A percentile compares a stretch with the other conserved stretches of the same genome.
phyloP scores from a whole-genome alignment of 2,888 invertebrate genomes.

The Dolomedes plantarius region DNA sequence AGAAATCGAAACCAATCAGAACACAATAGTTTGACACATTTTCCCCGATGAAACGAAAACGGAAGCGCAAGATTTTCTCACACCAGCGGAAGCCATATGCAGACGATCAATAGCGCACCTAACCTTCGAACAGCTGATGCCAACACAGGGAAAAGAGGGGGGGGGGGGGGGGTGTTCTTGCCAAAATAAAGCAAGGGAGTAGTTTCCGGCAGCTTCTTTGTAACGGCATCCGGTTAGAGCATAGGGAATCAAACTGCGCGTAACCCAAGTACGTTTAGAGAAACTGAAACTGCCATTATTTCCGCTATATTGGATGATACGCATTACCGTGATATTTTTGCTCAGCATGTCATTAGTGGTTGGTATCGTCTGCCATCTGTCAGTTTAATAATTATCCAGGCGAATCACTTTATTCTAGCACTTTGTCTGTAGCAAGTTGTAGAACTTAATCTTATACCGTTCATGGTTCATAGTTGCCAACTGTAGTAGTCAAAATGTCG shows the following conservation, averaged over 20 bases:
- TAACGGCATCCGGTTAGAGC: conserved; percentile 45
- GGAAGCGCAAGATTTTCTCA: conserved; percentile 58
- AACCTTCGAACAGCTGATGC: conserved; percentile 59
- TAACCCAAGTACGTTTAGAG: background rate
- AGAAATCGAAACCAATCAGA: background rate
- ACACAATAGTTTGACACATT: background rate
- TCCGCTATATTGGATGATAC: background rate
- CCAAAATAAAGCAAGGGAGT: conserved; percentile 41
- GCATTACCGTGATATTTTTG: background rate
- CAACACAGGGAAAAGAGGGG: conserved; percentile 19
- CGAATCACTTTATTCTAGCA: no score
- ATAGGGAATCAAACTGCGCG: background rate
- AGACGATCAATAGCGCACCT: conserved; percentile 43
- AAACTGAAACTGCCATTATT: background rate
- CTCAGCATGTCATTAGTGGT: background rate
- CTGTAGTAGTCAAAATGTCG: no score
- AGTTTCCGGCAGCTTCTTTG: conserved; percentile 62
- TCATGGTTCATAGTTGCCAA: no score
- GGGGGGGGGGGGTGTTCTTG: conserved; percentile 38
- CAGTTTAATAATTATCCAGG: background rate
- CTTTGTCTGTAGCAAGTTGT: no score
- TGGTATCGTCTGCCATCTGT: conserved; percentile 17
- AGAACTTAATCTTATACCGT: no score
- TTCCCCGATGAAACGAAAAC: conserved; percentile 29
- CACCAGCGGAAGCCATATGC: conserved; percentile 47